Evolutionary conservation across 1,140 invertebrate species (phyloP), one percentile per base, ranked within the genome.

Genomic region (Cotesia typhae): DNA sequence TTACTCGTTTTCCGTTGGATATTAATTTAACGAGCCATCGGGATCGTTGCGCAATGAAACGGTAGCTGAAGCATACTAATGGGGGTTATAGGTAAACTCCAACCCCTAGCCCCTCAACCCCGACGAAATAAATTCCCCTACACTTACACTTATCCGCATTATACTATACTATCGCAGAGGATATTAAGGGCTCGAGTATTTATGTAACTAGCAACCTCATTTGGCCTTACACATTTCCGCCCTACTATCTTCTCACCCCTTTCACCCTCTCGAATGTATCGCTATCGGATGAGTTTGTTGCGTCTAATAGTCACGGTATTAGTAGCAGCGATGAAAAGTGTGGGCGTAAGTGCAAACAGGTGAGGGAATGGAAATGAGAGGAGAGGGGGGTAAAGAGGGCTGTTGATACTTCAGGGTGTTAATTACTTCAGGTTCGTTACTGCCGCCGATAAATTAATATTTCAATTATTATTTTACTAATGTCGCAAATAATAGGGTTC

Each of bases 21-120:
- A 63, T 63, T 12, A 63, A 28, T 63, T 63, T 63, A 63, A 63
- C 60, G 60, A 63, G 60, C 60, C 37, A 63, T 63, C 60, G 35
- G 12, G 60, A 63, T 37, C 37, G 60, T 37, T 63, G 36, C 35
- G 7, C 37, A 3, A 36, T 12, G 35, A 37, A 63, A 63, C 12
- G 35, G 60, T 63, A 7, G 10, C 12, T 63, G 35, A 37, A 63
- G 60, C 60, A 63, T 63, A 41, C 35, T 38, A 63, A 63, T 63
- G 28, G n/a, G 3, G n/a, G 60, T 7, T 37, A 37, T 28, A 59
- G 7, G 7, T 20, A 20, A 20, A 14, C 57, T 37, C 60, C 12
- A 4, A 6, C 60, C n/a, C 36, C 12, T 37, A 63, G 37, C n/a
- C 35, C 4, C 60, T 4, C 10, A 37, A 63, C 35, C 60, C 10